phyloP scores from a whole-genome alignment of 2,888 invertebrate genomes.

The Sarcophaga caerulescens region DNA sequence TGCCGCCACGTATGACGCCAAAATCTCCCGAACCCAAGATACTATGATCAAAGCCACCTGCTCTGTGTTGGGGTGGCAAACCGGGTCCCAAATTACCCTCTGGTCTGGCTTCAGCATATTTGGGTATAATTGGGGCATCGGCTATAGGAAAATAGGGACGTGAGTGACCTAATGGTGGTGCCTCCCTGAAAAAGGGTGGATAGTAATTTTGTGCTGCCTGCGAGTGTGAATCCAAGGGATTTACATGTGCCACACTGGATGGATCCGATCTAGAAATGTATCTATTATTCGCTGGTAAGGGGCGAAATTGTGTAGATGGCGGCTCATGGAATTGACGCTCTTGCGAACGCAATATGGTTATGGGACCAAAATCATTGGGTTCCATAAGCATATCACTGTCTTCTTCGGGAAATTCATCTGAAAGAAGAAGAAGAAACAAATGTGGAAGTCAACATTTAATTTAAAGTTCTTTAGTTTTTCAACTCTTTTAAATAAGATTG shows the following conservation, averaged over 20 bases:
- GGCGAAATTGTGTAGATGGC: slow-evolving; percentile 73
- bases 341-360: slow-evolving; percentile 78
- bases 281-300: slow-evolving; percentile 70
- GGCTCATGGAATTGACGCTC: slow-evolving; percentile 78
- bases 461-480: neutral
- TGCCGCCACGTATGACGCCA: slow-evolving; percentile 92
- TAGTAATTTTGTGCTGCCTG: slow-evolving; percentile 88
- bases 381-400: slow-evolving; percentile 81
- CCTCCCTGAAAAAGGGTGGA: slow-evolving; percentile 87
- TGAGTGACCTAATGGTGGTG: slow-evolving; percentile 84
- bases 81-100: slow-evolving; percentile 72
- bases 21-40: slow-evolving; percentile 92
- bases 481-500: neutral
- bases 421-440: slow-evolving; percentile 17
- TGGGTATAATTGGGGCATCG: slow-evolving; percentile 83
- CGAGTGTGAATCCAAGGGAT: slow-evolving; percentile 74
- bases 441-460: slow-evolving; percentile 7
- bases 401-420: slow-evolving; percentile 78
- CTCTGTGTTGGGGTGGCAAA: slow-evolving; percentile 69
- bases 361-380: slow-evolving; percentile 79
- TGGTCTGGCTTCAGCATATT: slow-evolving; percentile 81
- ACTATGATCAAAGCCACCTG: slow-evolving; percentile 83
- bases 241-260: slow-evolving; percentile 15
- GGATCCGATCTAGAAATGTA: slow-evolving; percentile 72
- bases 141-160: slow-evolving; percentile 84